Percentiles rank a stretch among this genome's conserved stretches.
Conservation (phyloP, 2,797 vertebrate species). For the Triplophysa bombifrons region DNA sequence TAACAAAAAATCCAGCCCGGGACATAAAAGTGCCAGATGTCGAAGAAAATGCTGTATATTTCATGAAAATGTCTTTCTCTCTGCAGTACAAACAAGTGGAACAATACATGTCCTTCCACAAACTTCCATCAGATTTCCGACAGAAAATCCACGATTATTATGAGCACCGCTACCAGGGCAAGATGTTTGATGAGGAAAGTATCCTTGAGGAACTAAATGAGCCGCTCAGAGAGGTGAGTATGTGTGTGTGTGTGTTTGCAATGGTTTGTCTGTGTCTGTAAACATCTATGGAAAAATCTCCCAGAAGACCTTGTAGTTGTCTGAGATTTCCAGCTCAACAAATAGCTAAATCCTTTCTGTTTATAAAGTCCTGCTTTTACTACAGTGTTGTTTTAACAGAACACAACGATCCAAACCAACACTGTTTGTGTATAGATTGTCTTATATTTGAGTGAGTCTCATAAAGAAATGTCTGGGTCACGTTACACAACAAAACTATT, state of each 20-base stretch:
- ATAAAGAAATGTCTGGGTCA: too few species aligned
- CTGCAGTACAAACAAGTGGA: slow-evolving; percentile 98
- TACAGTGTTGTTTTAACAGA: background rate
- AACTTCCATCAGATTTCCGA: slow-evolving; percentile 94
- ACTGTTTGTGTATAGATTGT: background rate
- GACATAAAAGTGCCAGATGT: too few species aligned
- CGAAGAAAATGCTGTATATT: background rate
- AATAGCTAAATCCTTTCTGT: slow-evolving; percentile 18
- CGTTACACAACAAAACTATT: too few species aligned
- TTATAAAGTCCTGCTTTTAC: background rate
- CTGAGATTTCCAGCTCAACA: slow-evolving; percentile 22
- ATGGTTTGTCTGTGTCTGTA: slow-evolving; percentile 37
- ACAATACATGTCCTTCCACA: slow-evolving; percentile 99
- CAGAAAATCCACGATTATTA: slow-evolving; percentile 98
- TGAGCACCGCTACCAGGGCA: slow-evolving; percentile 97
- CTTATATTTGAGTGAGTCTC: background rate
- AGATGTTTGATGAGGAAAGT: slow-evolving; percentile 99
- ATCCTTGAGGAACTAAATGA: slow-evolving; percentile 95
- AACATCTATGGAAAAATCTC: slow-evolving; percentile 48
- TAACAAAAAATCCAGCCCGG: too few species aligned
- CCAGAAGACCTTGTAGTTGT: slow-evolving; percentile 35
- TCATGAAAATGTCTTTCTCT: slow-evolving; percentile 22
- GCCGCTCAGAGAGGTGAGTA: slow-evolving; percentile 89
- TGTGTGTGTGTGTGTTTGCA: slow-evolving; percentile 17
- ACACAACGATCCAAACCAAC: background rate